Base-by-base conservation (phyloP, 1,140 invertebrate species). In the Cherax quadricarinatus region DNA sequence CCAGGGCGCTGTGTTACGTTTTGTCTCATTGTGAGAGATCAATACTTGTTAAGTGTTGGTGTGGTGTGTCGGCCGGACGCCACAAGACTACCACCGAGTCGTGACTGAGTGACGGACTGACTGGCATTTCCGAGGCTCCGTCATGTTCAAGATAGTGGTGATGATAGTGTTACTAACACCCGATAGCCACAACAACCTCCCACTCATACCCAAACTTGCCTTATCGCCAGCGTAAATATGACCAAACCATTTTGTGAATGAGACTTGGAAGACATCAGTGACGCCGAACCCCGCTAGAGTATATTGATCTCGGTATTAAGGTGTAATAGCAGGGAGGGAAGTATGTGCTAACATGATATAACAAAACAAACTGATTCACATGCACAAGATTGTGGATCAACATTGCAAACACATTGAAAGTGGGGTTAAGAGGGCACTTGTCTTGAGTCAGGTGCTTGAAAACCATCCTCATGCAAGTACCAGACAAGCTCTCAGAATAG, bases 401-500 rank as follows among this genome's bases (percentile, higher is more conserved):
- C 53, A 9, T 14, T 57, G 4, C 24, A 24, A 41, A 41, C 30
- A 75, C n/a, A 75, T 24, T 75, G 24, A 30, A 6, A 9, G n/a
- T 30, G 70, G 24, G 14, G 14, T 7, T 21, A 30, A 30, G 70
- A 12, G 51, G 16, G 48, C 51, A 60, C 80, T 53, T 51, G 80
- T 24, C 80, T 53, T 82, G 81, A 57, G 81, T 57, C 57, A 83
- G 24, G 81, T 83, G 81, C 51, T 83, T 83, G 81, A 83, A 30
- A 51, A 83, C 16, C 9, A 57, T 51, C 51, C 51, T 57, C 51
- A 18, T 83, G 49, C 57, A 83, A 60, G 81, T 83, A 83, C 81
- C 57, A n/a, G 48, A 51, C 80, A 83, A 86, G 24, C 49, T 86
- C 84, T 86, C 57, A 66, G 73, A 86, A 86, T 86, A 86, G 48